Base-by-base conservation (phyloP, 1,140 invertebrate species). In the Aleiodes sp. region DNA sequence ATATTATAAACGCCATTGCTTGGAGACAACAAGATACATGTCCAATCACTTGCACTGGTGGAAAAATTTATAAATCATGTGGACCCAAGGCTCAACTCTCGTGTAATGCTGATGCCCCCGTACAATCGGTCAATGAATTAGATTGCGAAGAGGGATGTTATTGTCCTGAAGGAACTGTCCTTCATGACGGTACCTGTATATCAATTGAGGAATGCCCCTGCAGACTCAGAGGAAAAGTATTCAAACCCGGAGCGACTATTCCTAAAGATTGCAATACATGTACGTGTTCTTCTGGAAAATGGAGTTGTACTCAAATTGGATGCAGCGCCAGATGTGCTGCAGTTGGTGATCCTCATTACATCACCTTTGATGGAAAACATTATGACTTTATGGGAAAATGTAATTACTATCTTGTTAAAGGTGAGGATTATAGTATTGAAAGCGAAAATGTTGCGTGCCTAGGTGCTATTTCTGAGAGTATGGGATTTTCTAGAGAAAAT, bases 361-460 rank as follows among this genome's bases (percentile, higher is more conserved):
- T 89, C 21, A 97, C 95, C 0, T 97, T 97, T 79, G 96, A 97
- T 83, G 94, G 94, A 0, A 90, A 89, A 65, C 88, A 88, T 7
- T 97, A 90, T 79, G 91, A 96, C 81, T 97, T 96, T 80, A 95
- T 96, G 93, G 95, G 95, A 8, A 91, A 92, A 70, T 97, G 96
- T 83, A 90, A 91, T 0, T 97, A 97, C 78, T 92, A 93, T 76
- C 80, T 97, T 41, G 84, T 96, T 0, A 90, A 92, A 73, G 87
- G 87, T 0, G 76, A 87, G 0, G 89, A 92, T 73, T 89, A 93
- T 72, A 90, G 90, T 0, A 88, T 97, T 21, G 92, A 94, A 76
- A 91, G 91, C 0, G 94, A 96, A 82, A 96, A 96, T 79, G 90
- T 93, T 0, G 90, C 91, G 0, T 96, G 94, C 78, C 89, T 91